Percentiles rank a stretch among this genome's conserved stretches.
Conservation (phyloP, 2,797 vertebrate species). For the Eulemur coronatus region DNA sequence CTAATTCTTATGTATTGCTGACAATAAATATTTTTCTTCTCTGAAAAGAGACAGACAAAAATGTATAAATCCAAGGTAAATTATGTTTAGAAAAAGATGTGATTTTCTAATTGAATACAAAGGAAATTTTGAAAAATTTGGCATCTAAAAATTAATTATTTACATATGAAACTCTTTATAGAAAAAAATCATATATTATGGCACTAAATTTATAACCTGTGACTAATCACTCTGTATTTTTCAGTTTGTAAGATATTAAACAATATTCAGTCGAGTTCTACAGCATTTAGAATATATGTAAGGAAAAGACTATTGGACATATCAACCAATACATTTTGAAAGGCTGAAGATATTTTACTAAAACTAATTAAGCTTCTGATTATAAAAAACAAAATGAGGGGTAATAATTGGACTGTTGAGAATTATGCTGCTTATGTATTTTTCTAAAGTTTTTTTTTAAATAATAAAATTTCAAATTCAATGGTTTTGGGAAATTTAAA, state of each 20-base stretch:
- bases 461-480: neutral
- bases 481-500: neutral
- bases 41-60: slow-evolving; percentile 5
- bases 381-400: neutral
- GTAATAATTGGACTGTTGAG: neutral
- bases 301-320: neutral
- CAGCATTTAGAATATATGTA: neutral
- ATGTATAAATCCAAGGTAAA: slow-evolving; percentile 21
- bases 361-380: neutral
- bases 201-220: neutral
- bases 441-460: neutral
- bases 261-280: neutral
- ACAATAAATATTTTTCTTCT: slow-evolving; percentile 42
- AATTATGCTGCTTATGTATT: neutral
- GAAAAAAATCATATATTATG: neutral
- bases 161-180: neutral
- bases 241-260: neutral
- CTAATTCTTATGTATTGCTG: neutral
- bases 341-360: neutral
- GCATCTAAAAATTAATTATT: neutral
- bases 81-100: neutral
- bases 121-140: neutral
- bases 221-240: neutral
- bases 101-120: slow-evolving; percentile 18
- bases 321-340: neutral